Base-by-base conservation (phyloP, 2,888 invertebrate genomes). In the Geophilus truncorum region DNA sequence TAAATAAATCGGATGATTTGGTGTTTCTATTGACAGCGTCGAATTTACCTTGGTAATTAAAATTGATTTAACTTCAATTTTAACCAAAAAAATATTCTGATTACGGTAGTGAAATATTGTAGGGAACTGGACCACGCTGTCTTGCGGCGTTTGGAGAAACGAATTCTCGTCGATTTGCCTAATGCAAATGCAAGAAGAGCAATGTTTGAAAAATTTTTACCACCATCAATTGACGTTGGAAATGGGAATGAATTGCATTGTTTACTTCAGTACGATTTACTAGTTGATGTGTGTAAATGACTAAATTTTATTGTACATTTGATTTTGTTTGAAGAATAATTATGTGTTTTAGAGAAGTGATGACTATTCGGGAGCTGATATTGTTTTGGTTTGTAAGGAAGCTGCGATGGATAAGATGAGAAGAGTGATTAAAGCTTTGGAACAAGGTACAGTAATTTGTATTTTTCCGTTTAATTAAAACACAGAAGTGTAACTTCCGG, bases 321-420 rank as follows among this genome's bases (percentile, higher is more conserved):
- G 32, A 30, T 76, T 78, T 30, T 10, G 6, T 77, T 1, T 32
- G 32, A 7, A 18, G 6, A 32, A 30, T 10, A 9, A 77, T 15
- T 77, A 32, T 76, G 2, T 28, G 7, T 21, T 32, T 77, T 77
- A 9, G 10, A 9, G 3, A 30, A 10, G n/a, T n/a, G n/a, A 2
- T 83, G 93, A 93, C 1, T 99, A 96, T 88, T 99, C 99, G 6
- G 99, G 99, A 84, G 98, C 98, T 84, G 99, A 99, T 90, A 97
- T 99, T 84, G 95, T 95, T 86, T 95, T 98, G 87, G 94, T 98
- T 25, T 97, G 98, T 1, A 91, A 98, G 80, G 99, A 99, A 88
- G 97, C 99, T 0, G 89, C 99, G 76, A 99, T 99, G 98, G 97
- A 98, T 86, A 99, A 99, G 0, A 97, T 99, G 0, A 92, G 99